Conservation (phyloP, 2,113 vertebrate species). For the Sminthopsis crassicaudata region DNA sequence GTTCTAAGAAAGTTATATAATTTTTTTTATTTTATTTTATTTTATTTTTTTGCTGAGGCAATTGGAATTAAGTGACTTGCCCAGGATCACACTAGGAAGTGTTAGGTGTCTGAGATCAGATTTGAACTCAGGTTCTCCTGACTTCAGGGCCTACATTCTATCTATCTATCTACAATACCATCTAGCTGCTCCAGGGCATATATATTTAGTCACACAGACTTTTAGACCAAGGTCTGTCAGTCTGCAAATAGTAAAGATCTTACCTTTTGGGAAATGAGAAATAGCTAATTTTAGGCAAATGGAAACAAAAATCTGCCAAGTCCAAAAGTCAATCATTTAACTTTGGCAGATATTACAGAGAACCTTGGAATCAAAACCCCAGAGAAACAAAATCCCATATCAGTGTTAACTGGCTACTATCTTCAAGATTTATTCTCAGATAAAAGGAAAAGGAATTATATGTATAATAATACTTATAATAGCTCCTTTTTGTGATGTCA, state of each 20-base stretch:
- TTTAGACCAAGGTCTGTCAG: conserved; percentile 54
- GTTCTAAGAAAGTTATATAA: not conserved
- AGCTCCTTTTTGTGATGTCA: not conserved
- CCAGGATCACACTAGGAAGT: too few relatives aligned
- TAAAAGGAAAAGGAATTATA: not conserved
- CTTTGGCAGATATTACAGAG: not conserved
- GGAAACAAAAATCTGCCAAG: conserved; percentile 13
- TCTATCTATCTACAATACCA: too few relatives aligned
- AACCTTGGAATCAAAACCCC: not conserved
- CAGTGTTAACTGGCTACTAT: not conserved
- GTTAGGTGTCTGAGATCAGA: too few relatives aligned
- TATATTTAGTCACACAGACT: conserved; percentile 17
- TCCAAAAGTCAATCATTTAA: conserved; percentile 21
- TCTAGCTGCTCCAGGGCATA: not conserved
- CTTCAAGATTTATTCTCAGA: not conserved
- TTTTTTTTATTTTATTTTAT: too few relatives aligned
- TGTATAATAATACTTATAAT: not conserved
- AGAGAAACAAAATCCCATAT: conserved; percentile 22
- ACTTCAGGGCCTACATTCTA: too few relatives aligned
- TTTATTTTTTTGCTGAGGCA: too few relatives aligned
- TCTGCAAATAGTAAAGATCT: conserved; percentile 26
- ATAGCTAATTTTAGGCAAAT: conserved; percentile 40
- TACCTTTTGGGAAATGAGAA: conserved; percentile 42
- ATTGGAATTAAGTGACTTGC: too few relatives aligned
- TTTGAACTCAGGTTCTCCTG: too few relatives aligned